Evolutionary conservation across 2,797 vertebrate genomes (phyloP).

Genomic region (Danionella dracula): DNA sequence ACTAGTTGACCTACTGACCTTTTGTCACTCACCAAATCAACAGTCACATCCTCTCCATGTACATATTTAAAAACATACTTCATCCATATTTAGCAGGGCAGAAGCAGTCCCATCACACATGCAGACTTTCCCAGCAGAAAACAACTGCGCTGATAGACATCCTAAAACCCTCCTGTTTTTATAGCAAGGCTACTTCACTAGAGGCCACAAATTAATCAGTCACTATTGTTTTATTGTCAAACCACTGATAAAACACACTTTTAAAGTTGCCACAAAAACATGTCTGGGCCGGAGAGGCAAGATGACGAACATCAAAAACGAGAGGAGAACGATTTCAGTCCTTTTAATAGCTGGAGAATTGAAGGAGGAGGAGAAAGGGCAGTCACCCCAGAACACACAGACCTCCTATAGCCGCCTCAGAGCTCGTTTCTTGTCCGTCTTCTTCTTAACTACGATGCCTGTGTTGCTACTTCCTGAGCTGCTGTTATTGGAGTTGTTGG

Average conservation of each 20-base stretch:
- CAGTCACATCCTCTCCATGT: background rate
- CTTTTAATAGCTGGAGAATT: too few species aligned
- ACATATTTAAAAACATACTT: too few species aligned
- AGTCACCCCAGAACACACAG: conserved; percentile 44
- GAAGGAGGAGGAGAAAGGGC: conserved; percentile 54
- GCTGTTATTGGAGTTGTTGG: conserved; percentile 55
- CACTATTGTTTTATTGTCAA: background rate
- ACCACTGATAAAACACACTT: background rate
- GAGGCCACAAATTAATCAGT: conserved; percentile 1
- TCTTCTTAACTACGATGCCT: conserved; percentile 81
- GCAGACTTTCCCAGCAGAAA: too few species aligned
- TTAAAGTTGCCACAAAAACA: conserved; percentile 23
- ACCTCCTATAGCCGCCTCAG: conserved; percentile 83
- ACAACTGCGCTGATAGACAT: too few species aligned
- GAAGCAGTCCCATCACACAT: too few species aligned
- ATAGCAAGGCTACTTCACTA: too few species aligned
- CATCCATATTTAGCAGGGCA: too few species aligned
- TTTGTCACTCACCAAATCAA: conserved; percentile 1
- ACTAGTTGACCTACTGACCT: conserved; percentile 32
- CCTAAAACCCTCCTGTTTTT: too few species aligned
- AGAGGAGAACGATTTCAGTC: conserved; percentile 12
- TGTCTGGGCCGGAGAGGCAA: conserved; percentile 43
- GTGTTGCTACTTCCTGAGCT: conserved; percentile 63
- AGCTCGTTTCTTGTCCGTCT: conserved; percentile 90
- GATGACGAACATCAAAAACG: conserved; percentile 5